Conservation (phyloP, 2,888 invertebrate species). For the Hirtodrosophila alboralis region DNA sequence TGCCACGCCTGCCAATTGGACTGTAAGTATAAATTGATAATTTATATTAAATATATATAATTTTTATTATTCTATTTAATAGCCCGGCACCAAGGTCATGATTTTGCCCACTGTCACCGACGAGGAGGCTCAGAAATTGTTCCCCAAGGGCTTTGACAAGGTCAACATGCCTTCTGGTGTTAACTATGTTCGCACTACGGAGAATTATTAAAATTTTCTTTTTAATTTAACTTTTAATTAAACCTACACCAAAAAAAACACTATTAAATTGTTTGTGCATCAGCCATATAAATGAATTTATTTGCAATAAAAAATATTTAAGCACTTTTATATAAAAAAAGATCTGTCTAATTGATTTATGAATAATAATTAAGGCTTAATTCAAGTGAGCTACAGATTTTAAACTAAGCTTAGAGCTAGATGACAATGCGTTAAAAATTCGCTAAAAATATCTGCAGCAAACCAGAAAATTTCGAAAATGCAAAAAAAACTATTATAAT, state of each 20-base stretch:
- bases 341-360: too few species aligned
- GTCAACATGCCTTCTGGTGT: constrained; percentile 91
- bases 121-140: constrained; percentile 87
- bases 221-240: background rate
- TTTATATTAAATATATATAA: background rate
- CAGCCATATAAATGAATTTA: background rate
- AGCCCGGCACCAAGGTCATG: constrained; percentile 92
- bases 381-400: constrained; percentile 14
- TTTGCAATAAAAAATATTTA: too few species aligned
- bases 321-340: too few species aligned
- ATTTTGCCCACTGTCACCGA: constrained; percentile 89
- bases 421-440: too few species aligned
- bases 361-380: too few species aligned
- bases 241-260: background rate
- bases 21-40: constrained; percentile 85
- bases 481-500: too few species aligned
- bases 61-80: background rate
- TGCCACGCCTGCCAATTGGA: constrained; percentile 95
- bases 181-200: constrained; percentile 90
- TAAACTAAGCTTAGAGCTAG: too few species aligned
- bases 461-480: too few species aligned
- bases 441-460: too few species aligned
- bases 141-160: constrained; percentile 88
- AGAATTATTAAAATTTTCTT: constrained; percentile 85
- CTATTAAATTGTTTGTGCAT: background rate